Evolutionary conservation across 1,140 invertebrate genomes (phyloP).

Genomic region (Dysdera silvatica): DNA sequence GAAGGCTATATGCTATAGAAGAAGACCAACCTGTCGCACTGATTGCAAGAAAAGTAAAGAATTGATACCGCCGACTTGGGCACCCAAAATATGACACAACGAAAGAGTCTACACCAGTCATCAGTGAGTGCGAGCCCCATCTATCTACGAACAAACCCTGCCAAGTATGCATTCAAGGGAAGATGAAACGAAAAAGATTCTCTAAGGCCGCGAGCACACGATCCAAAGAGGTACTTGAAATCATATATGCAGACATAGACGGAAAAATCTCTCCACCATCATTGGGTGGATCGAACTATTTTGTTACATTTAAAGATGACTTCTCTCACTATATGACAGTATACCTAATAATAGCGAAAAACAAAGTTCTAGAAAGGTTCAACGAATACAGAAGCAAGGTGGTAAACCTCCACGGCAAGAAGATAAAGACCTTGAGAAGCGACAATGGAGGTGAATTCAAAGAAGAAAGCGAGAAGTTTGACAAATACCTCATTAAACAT

Average conservation of each 20-base stretch:
- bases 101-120: no score
- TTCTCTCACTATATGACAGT: not conserved
- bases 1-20: no score
- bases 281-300: not conserved
- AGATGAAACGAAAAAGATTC: not conserved
- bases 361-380: not conserved
- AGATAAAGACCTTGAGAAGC: constrained; percentile 7
- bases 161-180: not conserved
- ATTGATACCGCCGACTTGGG: not conserved
- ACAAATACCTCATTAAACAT: constrained; percentile 11
- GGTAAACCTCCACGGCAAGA: not conserved
- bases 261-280: constrained; percentile 3
- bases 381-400: not conserved
- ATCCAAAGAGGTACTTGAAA: not conserved
- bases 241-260: not conserved
- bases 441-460: constrained; percentile 30
- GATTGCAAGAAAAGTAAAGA: not conserved
- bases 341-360: not conserved
- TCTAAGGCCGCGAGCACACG: not conserved
- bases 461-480: constrained; percentile 12
- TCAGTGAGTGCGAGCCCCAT: not conserved
- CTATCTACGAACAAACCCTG: not conserved
- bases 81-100: not conserved
- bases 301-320: not conserved
- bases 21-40: no score